phyloP scores from a whole-genome alignment of 1,140 invertebrate genomes.

The Meteorus sp. region DNA sequence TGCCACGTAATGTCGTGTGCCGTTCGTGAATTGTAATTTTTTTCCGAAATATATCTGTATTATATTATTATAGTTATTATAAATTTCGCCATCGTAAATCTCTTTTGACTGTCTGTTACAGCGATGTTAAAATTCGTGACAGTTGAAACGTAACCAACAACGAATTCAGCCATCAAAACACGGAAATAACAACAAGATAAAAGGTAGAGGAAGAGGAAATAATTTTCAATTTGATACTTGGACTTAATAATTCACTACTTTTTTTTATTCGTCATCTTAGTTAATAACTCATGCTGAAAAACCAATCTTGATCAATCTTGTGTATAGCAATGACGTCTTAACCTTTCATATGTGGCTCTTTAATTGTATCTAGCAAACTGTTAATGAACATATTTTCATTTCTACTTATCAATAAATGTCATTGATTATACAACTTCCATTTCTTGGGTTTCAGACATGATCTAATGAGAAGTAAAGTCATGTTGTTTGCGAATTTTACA shows the following conservation, averaged over 20 bases:
- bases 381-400: neutral
- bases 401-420: neutral
- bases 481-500: no score
- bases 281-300: neutral
- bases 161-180: slow-evolving; percentile 23
- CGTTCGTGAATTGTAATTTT: slow-evolving; percentile 41
- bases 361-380: slow-evolving; percentile 23
- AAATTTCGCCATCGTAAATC: slow-evolving; percentile 13
- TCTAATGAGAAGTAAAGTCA: neutral
- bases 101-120: slow-evolving; percentile 27
- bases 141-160: slow-evolving; percentile 34
- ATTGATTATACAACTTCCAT: slow-evolving; percentile 1
- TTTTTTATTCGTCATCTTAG: neutral
- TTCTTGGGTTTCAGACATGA: neutral
- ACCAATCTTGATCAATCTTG: slow-evolving; percentile 1
- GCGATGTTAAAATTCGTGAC: slow-evolving; percentile 39
- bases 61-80: slow-evolving; percentile 39
- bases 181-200: slow-evolving; percentile 19
- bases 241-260: neutral
- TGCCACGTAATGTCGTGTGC: slow-evolving; percentile 57
- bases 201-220: slow-evolving; percentile 18
- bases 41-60: slow-evolving; percentile 32
- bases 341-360: slow-evolving; percentile 39
- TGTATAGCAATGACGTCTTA: slow-evolving; percentile 44
- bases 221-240: neutral